Evolutionary conservation across 2,113 vertebrate species (phyloP), one percentile per base, ranked within the genome.

Genomic region (Anseranas semipalmata): DNA sequence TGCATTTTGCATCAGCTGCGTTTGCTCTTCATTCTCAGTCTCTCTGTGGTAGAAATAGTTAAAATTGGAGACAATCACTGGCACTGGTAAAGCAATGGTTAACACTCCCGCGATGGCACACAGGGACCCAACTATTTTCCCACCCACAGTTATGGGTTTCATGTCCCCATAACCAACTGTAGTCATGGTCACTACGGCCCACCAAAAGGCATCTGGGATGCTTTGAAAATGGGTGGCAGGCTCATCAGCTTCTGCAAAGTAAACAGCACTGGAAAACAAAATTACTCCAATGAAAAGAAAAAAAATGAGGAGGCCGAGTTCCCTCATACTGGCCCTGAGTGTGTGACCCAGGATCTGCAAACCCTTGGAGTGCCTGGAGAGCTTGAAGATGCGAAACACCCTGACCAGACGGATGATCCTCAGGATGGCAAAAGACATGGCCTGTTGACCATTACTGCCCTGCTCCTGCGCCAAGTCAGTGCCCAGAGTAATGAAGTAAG

Each of bases 31-130:
- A 33, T 99, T 99, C 70, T 99, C 99, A 30, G 99, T 99, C 97
- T 99, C 99, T 97, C 99, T 97, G 96, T 99, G 99, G 97, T 99
- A 99, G 97, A 99, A 99, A 98, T 99, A 99, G 98, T 99, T 99
- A 97, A 99, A 99, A 98, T 99, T 99, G 97, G 99, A 99, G 94
- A 99, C 99, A 94, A 99, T 99, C 96, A 99, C 99, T 71, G 99
- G 99, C 96, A 99, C 99, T 72, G 99, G 99, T 82, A 99, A 98
- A 96, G 99, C 99, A 96, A 99, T 99, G 97, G 99, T 99, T 94
- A 99, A 97, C 94, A 99, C 99, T 85, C 99, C 99, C 0, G 99
- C 99, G 75, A 99, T 99, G 96, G 99, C 99, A 98, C 99, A 99
- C 76, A 99, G 97, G 66, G 99, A 99, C 96, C 99, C 99, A 43